Base-by-base conservation (phyloP, 1,140 invertebrate species). In the Macrotrachela quadricornifera region DNA sequence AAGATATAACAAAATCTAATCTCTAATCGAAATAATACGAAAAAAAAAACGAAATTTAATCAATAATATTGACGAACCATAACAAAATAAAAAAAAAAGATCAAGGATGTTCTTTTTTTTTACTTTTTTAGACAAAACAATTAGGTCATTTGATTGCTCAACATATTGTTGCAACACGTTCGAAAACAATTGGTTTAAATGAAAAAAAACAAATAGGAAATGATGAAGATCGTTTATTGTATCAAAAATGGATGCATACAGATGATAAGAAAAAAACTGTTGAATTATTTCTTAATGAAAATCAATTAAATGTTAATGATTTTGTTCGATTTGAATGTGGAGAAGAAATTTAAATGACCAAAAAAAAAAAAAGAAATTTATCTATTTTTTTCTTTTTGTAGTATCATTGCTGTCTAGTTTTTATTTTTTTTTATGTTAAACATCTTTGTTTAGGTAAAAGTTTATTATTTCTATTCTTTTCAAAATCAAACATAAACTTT, bases 81-180 rank as follows among this genome's bases (percentile, higher is more conserved):
- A 57, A 45, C 16, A 42, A 18, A 13, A 38, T 55, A 17, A 46
- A 30, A 18, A 49, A 36, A 47, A 30, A 18, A 49, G 40, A 47
- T n/a, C 44, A 55, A 36, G 17, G 51, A 62, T 76, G 21, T 66
- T 76, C 15, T 46, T 46, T 16, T 46, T 46, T 15, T 46, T 46
- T 12, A 8, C 13, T 4, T 13, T 12, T 46, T 16, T n/a, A 21
- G 17, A 11, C 10, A n/a, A n/a, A 46, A 15, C 44, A 44, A 17
- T 53, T 85, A 10, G 78, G 78, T 16, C 73, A 75, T 54, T 77
- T 83, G 62, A 63, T 87, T 10, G 87, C 85, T 66, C 85, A 90
- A 64, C 87, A 94, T 63, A 78, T 92, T 60, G 82, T 92, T 43
- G 85, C 85, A 16, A 81, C 88, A 78, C 83, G 84, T 62, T 86